Evolutionary conservation across 2,888 invertebrate species (phyloP).

Genomic region (Dynastes tityus): DNA sequence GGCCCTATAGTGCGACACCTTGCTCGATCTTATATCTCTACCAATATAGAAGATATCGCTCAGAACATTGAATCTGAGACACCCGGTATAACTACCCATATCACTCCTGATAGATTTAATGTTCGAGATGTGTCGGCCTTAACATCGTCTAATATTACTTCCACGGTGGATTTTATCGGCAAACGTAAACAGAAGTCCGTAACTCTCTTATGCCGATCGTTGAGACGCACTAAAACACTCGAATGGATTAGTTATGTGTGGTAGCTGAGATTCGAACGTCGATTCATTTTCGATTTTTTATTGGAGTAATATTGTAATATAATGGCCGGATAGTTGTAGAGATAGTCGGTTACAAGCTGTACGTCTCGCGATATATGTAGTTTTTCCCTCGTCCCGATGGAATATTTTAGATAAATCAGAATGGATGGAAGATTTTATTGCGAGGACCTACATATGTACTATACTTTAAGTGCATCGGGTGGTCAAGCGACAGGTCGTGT

Average conservation of each 20-base stretch:
- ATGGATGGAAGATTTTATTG: neutral
- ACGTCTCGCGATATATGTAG: neutral
- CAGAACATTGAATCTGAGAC: too few species aligned
- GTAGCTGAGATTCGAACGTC: conserved; percentile 21
- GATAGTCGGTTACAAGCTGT: conserved; percentile 7
- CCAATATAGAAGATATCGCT: too few species aligned
- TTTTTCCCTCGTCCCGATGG: neutral
- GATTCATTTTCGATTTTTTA: conserved; percentile 23
- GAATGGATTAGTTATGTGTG: conserved; percentile 35
- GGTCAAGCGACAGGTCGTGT: too few species aligned
- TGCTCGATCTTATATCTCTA: too few species aligned
- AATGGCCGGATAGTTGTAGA: conserved; percentile 23
- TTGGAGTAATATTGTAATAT: conserved; percentile 30
- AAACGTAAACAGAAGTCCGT: conserved; percentile 37
- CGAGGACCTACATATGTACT: neutral
- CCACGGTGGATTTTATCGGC: conserved; percentile 28
- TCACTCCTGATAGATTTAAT: conserved; percentile 15
- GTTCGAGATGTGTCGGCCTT: conserved; percentile 20
- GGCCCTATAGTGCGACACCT: too few species aligned
- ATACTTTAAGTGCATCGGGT: neutral
- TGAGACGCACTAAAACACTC: conserved; percentile 10
- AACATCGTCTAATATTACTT: conserved; percentile 31
- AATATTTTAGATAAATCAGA: conserved; percentile 18
- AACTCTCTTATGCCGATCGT: conserved; percentile 31
- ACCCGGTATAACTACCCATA: neutral